Evolutionary conservation across 2,797 vertebrate genomes (phyloP).

Genomic region (Sebastes taczanowskii): DNA sequence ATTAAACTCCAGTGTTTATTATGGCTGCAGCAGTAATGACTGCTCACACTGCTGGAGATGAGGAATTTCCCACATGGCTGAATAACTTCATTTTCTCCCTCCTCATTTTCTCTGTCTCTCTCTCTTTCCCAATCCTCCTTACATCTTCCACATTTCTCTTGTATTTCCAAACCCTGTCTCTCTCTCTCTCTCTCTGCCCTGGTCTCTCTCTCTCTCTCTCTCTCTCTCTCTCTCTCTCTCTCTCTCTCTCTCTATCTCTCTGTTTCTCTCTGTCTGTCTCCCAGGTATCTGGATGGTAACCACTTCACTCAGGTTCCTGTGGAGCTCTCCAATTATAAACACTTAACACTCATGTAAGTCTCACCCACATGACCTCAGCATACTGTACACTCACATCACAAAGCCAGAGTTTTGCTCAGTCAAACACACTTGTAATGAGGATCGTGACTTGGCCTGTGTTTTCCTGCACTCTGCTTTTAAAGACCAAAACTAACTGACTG

Average conservation of each 20-base stretch:
- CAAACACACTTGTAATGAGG: background rate
- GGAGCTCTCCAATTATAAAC: conserved; percentile 96
- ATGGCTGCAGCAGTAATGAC: conserved; percentile 71
- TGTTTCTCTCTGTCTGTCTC: conserved; percentile 6
- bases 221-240: background rate
- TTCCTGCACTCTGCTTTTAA: conserved; percentile 25
- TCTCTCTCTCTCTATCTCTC: background rate
- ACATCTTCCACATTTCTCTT: conserved; percentile 2
- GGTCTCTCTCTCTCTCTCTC: background rate
- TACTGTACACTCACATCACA: background rate
- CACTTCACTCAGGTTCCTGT: conserved; percentile 95
- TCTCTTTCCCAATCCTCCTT: conserved; percentile 13
- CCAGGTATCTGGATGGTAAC: conserved; percentile 97
- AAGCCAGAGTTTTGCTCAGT: background rate
- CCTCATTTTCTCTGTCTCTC: background rate
- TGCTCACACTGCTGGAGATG: conserved; percentile 70
- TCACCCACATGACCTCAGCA: background rate
- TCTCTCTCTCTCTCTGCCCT: background rate
- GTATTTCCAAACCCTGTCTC: background rate
- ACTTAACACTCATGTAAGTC: conserved; percentile 98
- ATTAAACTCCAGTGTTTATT: conserved; percentile 75
- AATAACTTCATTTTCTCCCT: conserved; percentile 64
- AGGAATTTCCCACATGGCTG: conserved; percentile 75
- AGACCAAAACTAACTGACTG: conserved; percentile 51
- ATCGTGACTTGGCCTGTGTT: conserved; percentile 31